phyloP scores from a whole-genome alignment of 1,140 invertebrate genomes.

The Meteorus sp. region DNA sequence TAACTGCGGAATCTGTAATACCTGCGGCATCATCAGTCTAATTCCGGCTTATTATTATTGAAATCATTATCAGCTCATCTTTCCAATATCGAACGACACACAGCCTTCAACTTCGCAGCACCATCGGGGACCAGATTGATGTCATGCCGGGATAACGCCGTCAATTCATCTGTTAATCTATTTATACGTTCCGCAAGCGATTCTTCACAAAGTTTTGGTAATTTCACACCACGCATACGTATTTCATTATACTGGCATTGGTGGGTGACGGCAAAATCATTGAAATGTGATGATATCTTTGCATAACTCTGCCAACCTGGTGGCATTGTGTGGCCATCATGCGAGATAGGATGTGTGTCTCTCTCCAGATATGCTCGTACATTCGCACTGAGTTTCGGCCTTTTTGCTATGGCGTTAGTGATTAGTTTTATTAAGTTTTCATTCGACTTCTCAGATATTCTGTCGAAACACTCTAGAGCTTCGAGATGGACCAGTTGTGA shows the following conservation, averaged over 20 bases:
- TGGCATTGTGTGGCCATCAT: too few species aligned
- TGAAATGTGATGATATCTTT: not conserved
- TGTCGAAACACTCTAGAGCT: constrained; percentile 13
- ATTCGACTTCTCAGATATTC: not conserved
- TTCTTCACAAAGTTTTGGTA: not conserved
- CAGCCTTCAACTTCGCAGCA: constrained; percentile 9
- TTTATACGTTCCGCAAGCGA: not conserved
- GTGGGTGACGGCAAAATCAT: not conserved
- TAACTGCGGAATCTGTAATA: too few species aligned
- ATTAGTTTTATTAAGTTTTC: constrained; percentile 11
- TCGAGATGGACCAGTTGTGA: constrained; percentile 11
- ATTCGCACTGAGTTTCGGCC: constrained; percentile 1
- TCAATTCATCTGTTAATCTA: constrained; percentile 1
- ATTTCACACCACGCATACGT: not conserved
- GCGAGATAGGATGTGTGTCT: too few species aligned
- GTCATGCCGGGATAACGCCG: not conserved
- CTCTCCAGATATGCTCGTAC: constrained; percentile 7
- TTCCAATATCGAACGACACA: not conserved
- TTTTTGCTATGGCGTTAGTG: not conserved
- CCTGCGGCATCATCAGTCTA: too few species aligned
- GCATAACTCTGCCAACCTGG: too few species aligned
- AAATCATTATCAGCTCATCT: not conserved
- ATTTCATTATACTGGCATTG: constrained; percentile 7
- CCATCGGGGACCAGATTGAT: not conserved
- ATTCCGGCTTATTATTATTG: too few species aligned